Base-by-base conservation (phyloP, 2,113 vertebrate species). In the Melierax canorus region DNA sequence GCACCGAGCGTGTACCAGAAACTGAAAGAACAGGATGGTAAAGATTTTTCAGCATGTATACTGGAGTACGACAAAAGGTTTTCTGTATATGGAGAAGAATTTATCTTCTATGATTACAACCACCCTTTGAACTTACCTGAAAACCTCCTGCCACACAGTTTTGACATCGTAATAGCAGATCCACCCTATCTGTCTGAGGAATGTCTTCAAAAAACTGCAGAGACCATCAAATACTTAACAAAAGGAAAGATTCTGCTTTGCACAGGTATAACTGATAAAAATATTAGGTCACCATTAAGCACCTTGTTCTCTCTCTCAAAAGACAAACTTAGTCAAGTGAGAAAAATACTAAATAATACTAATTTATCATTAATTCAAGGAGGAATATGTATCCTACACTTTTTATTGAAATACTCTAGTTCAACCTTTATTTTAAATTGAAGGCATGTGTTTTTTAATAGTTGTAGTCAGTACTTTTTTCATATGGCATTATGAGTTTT, bases 101-200 rank as follows among this genome's bases (percentile, higher is more conserved):
- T 99, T 86, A 17, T 99, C 88, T 99, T 99, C 98, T 99, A 99
- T 74, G 99, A 99, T 95, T 99, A 99, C 97, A 99, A 98, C 51
- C 87, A 98, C n/a, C 99, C 99, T 27, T 96, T 99, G 96, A 96
- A 98, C 22, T 95, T 99, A 5, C 98, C 98, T 0, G 92, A 94
- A 72, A 48, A 71, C 34, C 86, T 98, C 27, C 53, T 96, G 7
- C 97, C 98, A 13, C 98, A 98, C 55, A 99, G 98, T 95, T 99
- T 99, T 94, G 99, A 99, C 97, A 55, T 99, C 0, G 99, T 99
- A n/a, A 60, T 99, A 29, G 99, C 98, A 7, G 99, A 99, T 90
- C 99, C 99, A 11, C 99, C 99, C 1, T 99, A 99, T 80, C 98
- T 99, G 48, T 99, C 99, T 1, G 98, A 99, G 86, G 99, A 99